Evolutionary conservation across 2,113 vertebrate genomes (phyloP), one percentile per base, ranked within the genome.

Genomic region (Synchiropus splendidus): DNA sequence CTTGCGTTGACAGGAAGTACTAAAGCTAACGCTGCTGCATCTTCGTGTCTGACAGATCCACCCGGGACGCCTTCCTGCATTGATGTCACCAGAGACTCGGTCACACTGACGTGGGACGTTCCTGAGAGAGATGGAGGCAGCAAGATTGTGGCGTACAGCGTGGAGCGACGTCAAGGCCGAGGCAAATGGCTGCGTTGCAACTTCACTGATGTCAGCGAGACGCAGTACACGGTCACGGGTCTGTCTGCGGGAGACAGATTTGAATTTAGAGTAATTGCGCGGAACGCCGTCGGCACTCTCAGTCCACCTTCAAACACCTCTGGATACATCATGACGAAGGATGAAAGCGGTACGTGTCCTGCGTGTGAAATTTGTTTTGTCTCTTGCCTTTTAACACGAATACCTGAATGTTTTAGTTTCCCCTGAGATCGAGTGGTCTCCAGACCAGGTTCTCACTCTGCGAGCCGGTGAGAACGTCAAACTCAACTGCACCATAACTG

Each of bases 271-370:
- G 89, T 96, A 48, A 89, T 93, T 61, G 94, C 95, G 68, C 91
- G 95, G 69, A 99, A 99, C 47, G 94, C 94, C 46, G 86, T 99
- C 51, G 92, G 92, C 64, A 99, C 94, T 13, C 78, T 98, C 67
- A 99, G 95, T 70, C 94, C 94, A 0, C 94, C 95, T 17, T 99
- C 95, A 13, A 94, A 99, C 61, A 92, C 95, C 57, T 98, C 95
- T 59, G 92, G 89, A 42, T 77, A 92, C 57, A 94, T 99, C 51
- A 97, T 97, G 93, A 98, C 94, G 64, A 94, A 85, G 79, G 95
- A 99, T 71, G 93, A 98, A 83, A 96, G 89, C 14, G 65, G 95
- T 98, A 87, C 80, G 90, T 61, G 53, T 54, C 64, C 46, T 40
- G 2, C 13, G 3, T 5, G 18, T 16, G 0, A 30, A 31, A 41